Evolutionary conservation across 2,888 invertebrate genomes (phyloP).

Genomic region (Portevinia maculata): DNA sequence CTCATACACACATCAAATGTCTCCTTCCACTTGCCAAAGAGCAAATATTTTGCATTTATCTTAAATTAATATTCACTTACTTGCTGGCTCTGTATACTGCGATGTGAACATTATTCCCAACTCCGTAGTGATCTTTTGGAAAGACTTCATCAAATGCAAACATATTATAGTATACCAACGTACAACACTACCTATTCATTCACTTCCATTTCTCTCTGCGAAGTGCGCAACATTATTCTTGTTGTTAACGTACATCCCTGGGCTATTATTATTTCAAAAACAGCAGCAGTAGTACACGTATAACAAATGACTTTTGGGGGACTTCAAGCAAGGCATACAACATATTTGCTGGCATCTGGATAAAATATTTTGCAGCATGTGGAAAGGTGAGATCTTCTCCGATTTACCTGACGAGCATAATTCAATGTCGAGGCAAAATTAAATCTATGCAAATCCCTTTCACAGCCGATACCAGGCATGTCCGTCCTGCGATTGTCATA

Average conservation of each 20-base stretch:
- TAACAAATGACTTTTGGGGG: slow-evolving; percentile 36
- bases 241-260: background rate
- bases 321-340: background rate
- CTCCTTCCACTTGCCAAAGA: background rate
- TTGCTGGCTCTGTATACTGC: too few relatives aligned
- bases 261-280: slow-evolving; percentile 45
- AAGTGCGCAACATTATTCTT: slow-evolving; percentile 29
- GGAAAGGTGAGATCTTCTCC: slow-evolving; percentile 2
- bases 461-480: slow-evolving; percentile 25
- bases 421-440: slow-evolving; percentile 50
- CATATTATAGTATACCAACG: slow-evolving; percentile 8
- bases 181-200: slow-evolving; percentile 4
- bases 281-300: slow-evolving; percentile 22
- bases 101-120: slow-evolving; percentile 1
- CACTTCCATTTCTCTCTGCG: background rate
- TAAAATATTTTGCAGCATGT: background rate
- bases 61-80: slow-evolving; percentile 42
- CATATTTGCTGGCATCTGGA: background rate
- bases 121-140: slow-evolving; percentile 21
- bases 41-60: slow-evolving; percentile 48
- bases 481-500: slow-evolving; percentile 49
- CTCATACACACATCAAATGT: background rate
- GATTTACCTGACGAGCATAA: slow-evolving; percentile 43
- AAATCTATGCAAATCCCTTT: slow-evolving; percentile 64
- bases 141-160: slow-evolving; percentile 36